Conservation (phyloP, 2,888 invertebrate genomes). For the Pseudeuparius sepicola region DNA sequence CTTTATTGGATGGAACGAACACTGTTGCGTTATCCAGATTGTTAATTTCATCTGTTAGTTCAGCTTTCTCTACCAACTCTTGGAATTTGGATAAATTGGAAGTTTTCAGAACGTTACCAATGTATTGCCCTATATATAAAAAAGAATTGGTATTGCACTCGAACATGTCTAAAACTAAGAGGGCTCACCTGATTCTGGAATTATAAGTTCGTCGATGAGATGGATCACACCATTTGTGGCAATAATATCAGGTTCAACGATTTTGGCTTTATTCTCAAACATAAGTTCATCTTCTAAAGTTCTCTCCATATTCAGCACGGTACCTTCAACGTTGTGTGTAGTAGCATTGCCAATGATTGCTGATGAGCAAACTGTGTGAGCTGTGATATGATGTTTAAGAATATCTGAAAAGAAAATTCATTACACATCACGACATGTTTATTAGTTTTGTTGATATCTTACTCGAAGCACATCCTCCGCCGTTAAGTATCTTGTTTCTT, state of each 20-base stretch:
- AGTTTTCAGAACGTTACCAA: conserved; percentile 43
- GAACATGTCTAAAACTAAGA: too few relatives aligned
- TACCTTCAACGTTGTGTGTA: conserved; percentile 43
- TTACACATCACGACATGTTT: conserved; percentile 1
- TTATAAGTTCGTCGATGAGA: conserved; percentile 53
- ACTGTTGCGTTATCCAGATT: conserved; percentile 50
- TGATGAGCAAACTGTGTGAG: conserved; percentile 55
- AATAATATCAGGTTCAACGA: conserved; percentile 50
- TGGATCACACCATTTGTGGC: conserved; percentile 67
- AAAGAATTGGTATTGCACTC: conserved; percentile 2
- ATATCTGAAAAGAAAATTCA: conserved; percentile 41
- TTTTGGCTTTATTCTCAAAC: conserved; percentile 48
- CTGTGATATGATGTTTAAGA: conserved; percentile 55
- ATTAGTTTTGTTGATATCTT: conserved; percentile 30
- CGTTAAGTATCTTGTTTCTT: conserved; percentile 44
- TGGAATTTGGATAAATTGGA: conserved; percentile 53
- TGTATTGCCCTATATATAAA: conserved; percentile 30
- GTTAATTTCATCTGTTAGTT: conserved; percentile 45
- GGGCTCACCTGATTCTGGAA: conserved; percentile 48
- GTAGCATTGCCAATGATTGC: conserved; percentile 47
- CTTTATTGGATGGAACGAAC: conserved; percentile 55
- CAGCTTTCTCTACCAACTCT: conserved; percentile 44
- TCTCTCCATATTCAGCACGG: conserved; percentile 41
- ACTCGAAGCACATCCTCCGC: conserved; percentile 51
- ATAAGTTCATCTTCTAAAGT: conserved; percentile 44